Conservation (phyloP, 2,113 vertebrate species). For the Psophia crepitans region DNA sequence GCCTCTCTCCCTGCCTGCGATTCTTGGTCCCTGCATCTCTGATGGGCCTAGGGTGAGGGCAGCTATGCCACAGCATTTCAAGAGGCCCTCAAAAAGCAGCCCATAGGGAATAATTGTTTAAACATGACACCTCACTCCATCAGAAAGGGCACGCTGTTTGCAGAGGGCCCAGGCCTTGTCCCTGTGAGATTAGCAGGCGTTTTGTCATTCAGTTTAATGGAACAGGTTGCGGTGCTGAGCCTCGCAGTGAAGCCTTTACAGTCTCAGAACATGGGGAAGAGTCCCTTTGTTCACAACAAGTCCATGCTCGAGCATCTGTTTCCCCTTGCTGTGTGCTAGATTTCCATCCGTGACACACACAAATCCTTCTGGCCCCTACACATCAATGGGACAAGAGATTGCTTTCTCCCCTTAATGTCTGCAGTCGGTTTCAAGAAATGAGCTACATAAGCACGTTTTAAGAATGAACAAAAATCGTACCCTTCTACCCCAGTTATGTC, state of each 20-base stretch:
- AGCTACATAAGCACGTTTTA: background rate
- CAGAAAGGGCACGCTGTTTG: background rate
- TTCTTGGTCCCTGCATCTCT: no score
- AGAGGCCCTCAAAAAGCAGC: background rate
- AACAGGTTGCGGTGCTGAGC: background rate
- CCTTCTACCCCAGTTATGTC: background rate
- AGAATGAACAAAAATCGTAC: background rate
- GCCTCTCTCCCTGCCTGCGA: background rate
- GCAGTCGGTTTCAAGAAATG: background rate
- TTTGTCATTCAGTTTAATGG: background rate
- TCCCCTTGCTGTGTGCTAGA: background rate
- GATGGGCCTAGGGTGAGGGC: background rate
- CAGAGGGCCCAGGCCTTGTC: background rate
- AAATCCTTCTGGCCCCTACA: background rate
- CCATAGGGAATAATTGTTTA: slow-evolving; percentile 45
- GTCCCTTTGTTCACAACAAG: background rate
- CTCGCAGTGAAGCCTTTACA: background rate
- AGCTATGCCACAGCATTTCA: background rate
- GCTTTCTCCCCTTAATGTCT: background rate
- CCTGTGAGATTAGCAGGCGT: background rate
- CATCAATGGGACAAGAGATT: background rate
- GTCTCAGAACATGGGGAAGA: background rate
- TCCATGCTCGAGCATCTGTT: background rate
- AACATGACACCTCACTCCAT: slow-evolving; percentile 20
- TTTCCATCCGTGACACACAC: background rate